Evolutionary conservation across 2,113 vertebrate genomes (phyloP), one percentile per base, ranked within the genome.

Genomic region (Scomber colias): DNA sequence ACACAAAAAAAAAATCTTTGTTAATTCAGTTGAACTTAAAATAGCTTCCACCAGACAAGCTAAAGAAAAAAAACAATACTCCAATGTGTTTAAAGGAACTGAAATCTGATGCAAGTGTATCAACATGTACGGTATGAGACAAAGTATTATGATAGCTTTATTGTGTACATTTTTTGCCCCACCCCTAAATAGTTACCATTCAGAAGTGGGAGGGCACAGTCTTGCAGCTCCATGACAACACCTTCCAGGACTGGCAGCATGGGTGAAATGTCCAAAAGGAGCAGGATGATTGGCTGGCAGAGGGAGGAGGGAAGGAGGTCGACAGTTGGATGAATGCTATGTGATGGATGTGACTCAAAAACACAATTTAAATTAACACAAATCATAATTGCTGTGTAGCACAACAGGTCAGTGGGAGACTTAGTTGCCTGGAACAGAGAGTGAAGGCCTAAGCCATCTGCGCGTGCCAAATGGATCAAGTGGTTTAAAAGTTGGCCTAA

Each of bases 211-310:
- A 98, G 95, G 69, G 97, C 97, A 82, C 97, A 99, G 89, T 99
- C 98, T 92, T 99, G 97, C 76, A 99, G 94, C 90, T 99, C 98
- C 98, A 99, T 99, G 80, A 99, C 94, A 7, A 98, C 97, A 1
- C 98, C 98, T 0, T 97, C 96, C 89, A 99, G 76, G 0, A 99
- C 97, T 0, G 95, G 93, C 95, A 99, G 93, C 97, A 98, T 99
- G 49, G 97, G 97, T 6, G 97, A 94, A 74, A 99, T 98, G 89
- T 99, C 98, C 94, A 99, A 87, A 27, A 99, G 95, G 54, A 98
- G 90, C 84, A 99, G 95, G 83, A 94, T 74, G 84, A 99, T 94
- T 63, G 97, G 96, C 98, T 99, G 88, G 16, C 13, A 79, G 24
- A 48, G 31, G 45, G 60, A 68, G 11, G 16, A 13, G 30, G 95